phyloP scores from a whole-genome alignment of 2,888 invertebrate species.

The Cerceris rybyensis region DNA sequence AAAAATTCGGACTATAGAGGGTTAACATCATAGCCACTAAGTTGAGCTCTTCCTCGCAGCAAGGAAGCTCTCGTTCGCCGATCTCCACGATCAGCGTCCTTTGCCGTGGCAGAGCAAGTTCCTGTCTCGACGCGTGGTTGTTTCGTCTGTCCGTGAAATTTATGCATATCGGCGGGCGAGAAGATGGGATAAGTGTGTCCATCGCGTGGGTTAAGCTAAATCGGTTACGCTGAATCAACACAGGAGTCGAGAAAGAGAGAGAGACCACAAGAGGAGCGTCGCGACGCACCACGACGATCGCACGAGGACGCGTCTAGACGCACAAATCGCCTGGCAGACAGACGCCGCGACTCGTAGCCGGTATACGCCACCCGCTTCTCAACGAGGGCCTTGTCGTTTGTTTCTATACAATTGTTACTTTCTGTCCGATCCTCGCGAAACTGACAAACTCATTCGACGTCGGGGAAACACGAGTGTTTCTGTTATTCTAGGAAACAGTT shows the following conservation, averaged over 20 bases:
- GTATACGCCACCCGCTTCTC: slow-evolving; percentile 27
- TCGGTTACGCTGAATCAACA: slow-evolving; percentile 77
- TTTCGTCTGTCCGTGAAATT: slow-evolving; percentile 75
- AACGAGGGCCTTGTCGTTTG: slow-evolving; percentile 38
- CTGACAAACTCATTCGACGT: too few relatives aligned
- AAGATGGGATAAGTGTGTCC: slow-evolving; percentile 69
- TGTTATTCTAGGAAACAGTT: too few relatives aligned
- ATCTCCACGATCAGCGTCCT: slow-evolving; percentile 18
- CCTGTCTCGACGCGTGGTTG: slow-evolving; percentile 41
- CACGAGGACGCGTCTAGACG: slow-evolving; percentile 74
- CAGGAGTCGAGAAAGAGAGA: slow-evolving; percentile 53
- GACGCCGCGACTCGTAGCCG: slow-evolving; percentile 36
- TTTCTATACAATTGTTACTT: slow-evolving; percentile 38
- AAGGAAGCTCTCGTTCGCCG: slow-evolving; percentile 10
- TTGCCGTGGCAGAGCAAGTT: slow-evolving; percentile 22
- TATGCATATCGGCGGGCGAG: slow-evolving; percentile 69
- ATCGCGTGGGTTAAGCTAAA: slow-evolving; percentile 77
- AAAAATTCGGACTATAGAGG: too few relatives aligned
- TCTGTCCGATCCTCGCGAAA: not conserved
- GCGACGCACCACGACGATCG: slow-evolving; percentile 58
- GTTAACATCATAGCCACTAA: too few relatives aligned
- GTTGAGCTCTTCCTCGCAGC: not conserved
- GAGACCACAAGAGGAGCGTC: slow-evolving; percentile 45
- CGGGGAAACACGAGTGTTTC: too few relatives aligned
- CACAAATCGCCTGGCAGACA: slow-evolving; percentile 73